Conservation (phyloP, 1,140 invertebrate species). For the Ylistrum balloti region DNA sequence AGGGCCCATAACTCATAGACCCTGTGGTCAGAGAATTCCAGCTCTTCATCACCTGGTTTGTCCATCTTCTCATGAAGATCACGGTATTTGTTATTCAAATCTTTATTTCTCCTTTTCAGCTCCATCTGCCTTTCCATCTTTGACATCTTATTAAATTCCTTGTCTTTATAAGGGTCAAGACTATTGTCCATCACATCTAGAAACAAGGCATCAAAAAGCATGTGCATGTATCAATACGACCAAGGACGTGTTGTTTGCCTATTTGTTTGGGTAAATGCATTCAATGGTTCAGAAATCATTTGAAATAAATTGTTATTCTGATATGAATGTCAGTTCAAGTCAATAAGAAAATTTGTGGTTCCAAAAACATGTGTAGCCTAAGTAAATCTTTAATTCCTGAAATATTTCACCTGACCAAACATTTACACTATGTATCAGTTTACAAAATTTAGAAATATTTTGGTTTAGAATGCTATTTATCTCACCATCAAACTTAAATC, state of each 20-base stretch:
- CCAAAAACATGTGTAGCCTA: no score
- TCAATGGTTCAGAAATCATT: no score
- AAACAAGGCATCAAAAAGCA: background rate
- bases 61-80: slow-evolving; percentile 85
- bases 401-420: no score
- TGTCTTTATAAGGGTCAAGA: slow-evolving; percentile 48
- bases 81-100: slow-evolving; percentile 91
- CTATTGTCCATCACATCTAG: slow-evolving; percentile 54
- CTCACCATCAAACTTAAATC: slow-evolving; percentile 5
- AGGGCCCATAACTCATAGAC: slow-evolving; percentile 93
- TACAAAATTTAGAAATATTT: no score
- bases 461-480: background rate
- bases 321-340: no score
- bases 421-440: no score
- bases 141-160: background rate
- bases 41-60: slow-evolving; percentile 89
- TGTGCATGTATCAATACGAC: no score
- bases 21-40: slow-evolving; percentile 94
- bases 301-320: no score
- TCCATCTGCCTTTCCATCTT: slow-evolving; percentile 63
- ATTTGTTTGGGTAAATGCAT: no score
- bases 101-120: slow-evolving; percentile 88
- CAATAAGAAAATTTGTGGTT: no score
- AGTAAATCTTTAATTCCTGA: no score
- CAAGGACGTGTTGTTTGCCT: no score